Percentiles rank a stretch among this genome's conserved stretches.
Evolutionary conservation across 1,140 invertebrate species (phyloP).

Genomic region (Bacillus rossius): DNA sequence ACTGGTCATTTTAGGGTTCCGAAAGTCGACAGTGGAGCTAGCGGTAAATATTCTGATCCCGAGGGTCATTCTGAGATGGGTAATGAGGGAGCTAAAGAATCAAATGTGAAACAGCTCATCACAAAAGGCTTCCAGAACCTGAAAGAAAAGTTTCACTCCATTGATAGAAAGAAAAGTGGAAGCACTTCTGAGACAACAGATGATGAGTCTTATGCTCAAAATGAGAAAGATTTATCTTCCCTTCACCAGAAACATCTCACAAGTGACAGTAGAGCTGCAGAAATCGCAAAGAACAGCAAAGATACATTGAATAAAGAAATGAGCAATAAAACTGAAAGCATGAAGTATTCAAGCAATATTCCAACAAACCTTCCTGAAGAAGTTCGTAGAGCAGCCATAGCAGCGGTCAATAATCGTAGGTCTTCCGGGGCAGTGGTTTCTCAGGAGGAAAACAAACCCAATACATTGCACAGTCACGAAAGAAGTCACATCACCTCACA

Average conservation of each 20-base stretch:
- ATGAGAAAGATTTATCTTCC: constrained; percentile 1
- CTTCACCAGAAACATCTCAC: background rate
- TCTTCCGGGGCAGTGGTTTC: constrained; percentile 8
- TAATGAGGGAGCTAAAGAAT: background rate
- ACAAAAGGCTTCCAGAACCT: constrained; percentile 14
- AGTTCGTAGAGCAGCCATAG: constrained; percentile 62
- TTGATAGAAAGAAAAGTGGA: constrained; percentile 8
- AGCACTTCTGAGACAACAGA: background rate
- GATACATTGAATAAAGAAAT: background rate
- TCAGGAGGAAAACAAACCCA: constrained; percentile 6
- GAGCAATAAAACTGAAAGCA: too few relatives aligned
- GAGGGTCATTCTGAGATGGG: background rate
- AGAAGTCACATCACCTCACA: constrained; percentile 11
- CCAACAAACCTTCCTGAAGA: constrained; percentile 54
- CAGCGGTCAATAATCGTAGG: constrained; percentile 55
- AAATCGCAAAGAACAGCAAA: background rate
- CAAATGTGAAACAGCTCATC: constrained; percentile 9
- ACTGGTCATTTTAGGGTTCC: background rate
- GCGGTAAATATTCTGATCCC: background rate
- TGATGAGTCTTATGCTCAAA: too few relatives aligned
- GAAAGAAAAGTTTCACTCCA: constrained; percentile 8
- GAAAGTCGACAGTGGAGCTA: background rate
- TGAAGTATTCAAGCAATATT: background rate
- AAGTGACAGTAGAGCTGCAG: background rate
- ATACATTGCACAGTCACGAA: constrained; percentile 12